These are phyloP conservation scores for Myiothlypis coronata DNA, from an alignment of 2,797 vertebrate species.

Conservation along the genomic window DNA sequence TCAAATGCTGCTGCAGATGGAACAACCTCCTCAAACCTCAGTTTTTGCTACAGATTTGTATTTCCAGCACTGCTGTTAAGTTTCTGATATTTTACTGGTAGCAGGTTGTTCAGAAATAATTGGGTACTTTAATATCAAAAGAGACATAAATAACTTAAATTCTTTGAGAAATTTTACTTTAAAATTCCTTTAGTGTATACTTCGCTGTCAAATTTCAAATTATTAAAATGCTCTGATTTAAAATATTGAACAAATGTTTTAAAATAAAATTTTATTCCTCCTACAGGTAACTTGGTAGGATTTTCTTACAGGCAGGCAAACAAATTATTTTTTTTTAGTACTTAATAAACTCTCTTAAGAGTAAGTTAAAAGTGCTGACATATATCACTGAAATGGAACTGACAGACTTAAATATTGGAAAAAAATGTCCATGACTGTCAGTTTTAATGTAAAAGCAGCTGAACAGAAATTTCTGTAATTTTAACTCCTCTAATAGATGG, in stretches of 20 bases:
- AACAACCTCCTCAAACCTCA: background rate
- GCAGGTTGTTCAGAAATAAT: constrained; percentile 11
- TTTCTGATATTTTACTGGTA: background rate
- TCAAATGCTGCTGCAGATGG: background rate
- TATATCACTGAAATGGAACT: background rate
- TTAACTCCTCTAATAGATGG: background rate
- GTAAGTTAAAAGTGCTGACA: background rate
- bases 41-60: background rate
- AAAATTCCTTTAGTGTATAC: background rate
- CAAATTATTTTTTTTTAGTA: background rate
- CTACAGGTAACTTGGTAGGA: background rate
- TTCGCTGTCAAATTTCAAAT: background rate
- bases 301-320: constrained; percentile 25
- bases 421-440: background rate
- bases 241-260: background rate
- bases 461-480: background rate
- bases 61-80: background rate
- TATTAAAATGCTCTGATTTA: background rate
- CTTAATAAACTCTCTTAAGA: background rate
- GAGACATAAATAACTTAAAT: background rate
- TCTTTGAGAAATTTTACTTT: background rate
- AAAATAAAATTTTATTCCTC: background rate
- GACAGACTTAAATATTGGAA: background rate
- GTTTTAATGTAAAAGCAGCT: background rate
- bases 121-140: background rate